Percentiles rank a stretch among this genome's conserved stretches.
phyloP scores from a whole-genome alignment of 2,888 invertebrate species.

The Lamellibrachia columna region DNA sequence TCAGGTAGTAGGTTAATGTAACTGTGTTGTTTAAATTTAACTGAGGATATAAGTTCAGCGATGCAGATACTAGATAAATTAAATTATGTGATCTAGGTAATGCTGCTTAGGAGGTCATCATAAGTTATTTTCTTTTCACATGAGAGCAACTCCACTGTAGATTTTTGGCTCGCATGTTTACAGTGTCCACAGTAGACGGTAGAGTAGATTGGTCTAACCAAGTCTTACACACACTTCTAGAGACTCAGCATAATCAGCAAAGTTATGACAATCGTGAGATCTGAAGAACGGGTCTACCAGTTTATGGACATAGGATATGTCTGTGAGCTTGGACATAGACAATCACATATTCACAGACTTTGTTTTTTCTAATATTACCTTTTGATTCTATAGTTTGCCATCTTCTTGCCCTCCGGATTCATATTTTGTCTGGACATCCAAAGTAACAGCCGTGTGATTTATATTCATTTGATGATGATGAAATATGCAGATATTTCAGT shows the following conservation, averaged over 20 bases:
- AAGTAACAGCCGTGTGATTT: neutral
- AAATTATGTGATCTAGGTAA: neutral
- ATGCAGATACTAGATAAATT: neutral
- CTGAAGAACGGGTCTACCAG: neutral
- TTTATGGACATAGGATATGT: neutral
- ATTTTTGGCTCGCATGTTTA: neutral
- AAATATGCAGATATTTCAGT: neutral
- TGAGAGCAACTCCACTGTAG: neutral
- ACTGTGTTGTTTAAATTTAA: neutral
- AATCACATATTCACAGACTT: neutral
- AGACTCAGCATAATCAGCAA: neutral
- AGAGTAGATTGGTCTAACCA: neutral
- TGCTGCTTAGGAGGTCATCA: neutral
- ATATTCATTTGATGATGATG: neutral
- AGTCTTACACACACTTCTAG: neutral
- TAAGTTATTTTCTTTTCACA: neutral
- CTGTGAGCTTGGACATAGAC: neutral
- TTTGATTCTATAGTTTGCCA: neutral
- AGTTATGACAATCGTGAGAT: neutral
- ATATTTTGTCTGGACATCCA: neutral
- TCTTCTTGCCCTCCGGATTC: neutral
- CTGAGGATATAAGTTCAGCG: neutral
- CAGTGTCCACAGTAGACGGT: neutral
- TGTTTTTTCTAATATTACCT: neutral
- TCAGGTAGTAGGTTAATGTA: too few species aligned